These are phyloP conservation scores for Henricia sp. DNA, from an alignment of 53 echinoderm and acorn worm species.

Conservation along the genomic window DNA sequence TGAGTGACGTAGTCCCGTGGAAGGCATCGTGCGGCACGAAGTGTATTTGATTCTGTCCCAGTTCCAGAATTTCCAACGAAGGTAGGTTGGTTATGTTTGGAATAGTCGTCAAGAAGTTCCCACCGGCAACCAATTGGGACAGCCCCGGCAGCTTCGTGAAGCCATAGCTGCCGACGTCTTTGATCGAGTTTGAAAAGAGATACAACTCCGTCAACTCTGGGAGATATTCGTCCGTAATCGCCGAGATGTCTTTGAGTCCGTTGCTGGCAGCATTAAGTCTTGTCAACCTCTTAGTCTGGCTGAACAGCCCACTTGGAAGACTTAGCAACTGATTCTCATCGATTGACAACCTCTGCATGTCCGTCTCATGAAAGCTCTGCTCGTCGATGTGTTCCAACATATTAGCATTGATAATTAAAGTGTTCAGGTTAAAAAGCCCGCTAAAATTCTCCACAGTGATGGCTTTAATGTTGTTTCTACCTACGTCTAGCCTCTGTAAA, in stretches of 20 bases:
- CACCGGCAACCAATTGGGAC: background rate
- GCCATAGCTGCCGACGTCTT: conserved; percentile 9
- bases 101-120: conserved; percentile 26
- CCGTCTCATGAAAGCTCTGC: conserved; percentile 1
- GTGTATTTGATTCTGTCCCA: conserved; percentile 23
- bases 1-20: conserved; percentile 2
- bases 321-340: conserved; percentile 14
- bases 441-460: background rate
- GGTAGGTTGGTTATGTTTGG: conserved; percentile 23
- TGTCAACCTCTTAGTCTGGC: background rate
- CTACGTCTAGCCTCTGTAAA: conserved; percentile 18
- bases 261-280: conserved; percentile 21
- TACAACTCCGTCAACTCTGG: conserved; percentile 26
- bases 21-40: conserved; percentile 17
- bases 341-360: conserved; percentile 27
- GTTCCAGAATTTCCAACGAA: conserved; percentile 16
- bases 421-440: conserved; percentile 8
- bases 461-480: conserved; percentile 27
- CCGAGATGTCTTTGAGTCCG: conserved; percentile 11
- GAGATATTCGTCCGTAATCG: conserved; percentile 32
- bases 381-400: conserved; percentile 5
- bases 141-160: conserved; percentile 2
- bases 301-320: conserved; percentile 31
- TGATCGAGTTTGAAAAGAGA: conserved; percentile 19
- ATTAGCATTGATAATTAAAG: conserved; percentile 42